Conservation (phyloP, 2,797 vertebrate genomes). For the Melanotaenia boesemani region DNA sequence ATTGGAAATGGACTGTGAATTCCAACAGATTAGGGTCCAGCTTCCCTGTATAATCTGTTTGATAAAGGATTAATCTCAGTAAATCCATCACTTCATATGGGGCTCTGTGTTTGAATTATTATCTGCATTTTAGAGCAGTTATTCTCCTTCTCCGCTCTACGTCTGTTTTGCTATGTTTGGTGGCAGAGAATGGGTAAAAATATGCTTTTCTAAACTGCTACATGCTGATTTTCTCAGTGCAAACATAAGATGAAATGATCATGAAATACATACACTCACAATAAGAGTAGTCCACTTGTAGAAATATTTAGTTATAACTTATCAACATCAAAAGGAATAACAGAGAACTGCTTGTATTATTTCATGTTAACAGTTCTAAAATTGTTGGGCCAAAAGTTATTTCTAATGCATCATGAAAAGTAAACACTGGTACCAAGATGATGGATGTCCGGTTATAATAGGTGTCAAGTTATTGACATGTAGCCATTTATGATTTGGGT, state of each 20-base stretch:
- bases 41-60: slow-evolving; percentile 80
- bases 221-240: slow-evolving; percentile 4
- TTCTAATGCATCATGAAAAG: slow-evolving; percentile 45
- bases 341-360: slow-evolving; percentile 25
- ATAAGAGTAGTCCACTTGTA: neutral
- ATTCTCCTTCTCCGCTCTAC: slow-evolving; percentile 34
- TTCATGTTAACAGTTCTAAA: slow-evolving; percentile 27
- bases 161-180: slow-evolving; percentile 31
- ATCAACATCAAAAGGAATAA: neutral
- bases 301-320: neutral
- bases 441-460: slow-evolving; percentile 39
- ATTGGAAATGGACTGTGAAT: slow-evolving; percentile 75
- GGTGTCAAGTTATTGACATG: slow-evolving; percentile 48
- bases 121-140: slow-evolving; percentile 61
- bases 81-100: slow-evolving; percentile 82
- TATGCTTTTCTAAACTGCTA: slow-evolving; percentile 19
- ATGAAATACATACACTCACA: neutral
- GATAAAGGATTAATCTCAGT: slow-evolving; percentile 81
- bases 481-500: slow-evolving; percentile 51
- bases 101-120: slow-evolving; percentile 76
- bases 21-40: slow-evolving; percentile 74
- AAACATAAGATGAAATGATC: neutral
- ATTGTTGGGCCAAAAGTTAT: slow-evolving; percentile 38
- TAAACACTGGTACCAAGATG: slow-evolving; percentile 40
- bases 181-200: slow-evolving; percentile 15